These are phyloP conservation scores for Hippocampus mohnikei DNA, from an alignment of 2,113 vertebrate genomes.

Conservation along the genomic window DNA sequence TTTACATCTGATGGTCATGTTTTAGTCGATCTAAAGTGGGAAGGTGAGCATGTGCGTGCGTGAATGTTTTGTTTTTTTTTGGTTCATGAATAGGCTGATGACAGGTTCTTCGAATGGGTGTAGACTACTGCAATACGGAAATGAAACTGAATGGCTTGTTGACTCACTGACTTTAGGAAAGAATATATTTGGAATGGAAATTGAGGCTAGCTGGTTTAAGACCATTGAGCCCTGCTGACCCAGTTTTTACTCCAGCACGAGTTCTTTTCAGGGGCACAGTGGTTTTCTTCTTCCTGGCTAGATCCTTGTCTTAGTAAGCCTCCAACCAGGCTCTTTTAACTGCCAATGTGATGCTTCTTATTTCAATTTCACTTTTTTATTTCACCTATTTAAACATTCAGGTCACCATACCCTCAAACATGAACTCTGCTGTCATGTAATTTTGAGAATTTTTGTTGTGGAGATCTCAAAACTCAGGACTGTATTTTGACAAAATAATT, in stretches of 20 bases:
- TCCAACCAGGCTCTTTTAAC: conserved; percentile 21
- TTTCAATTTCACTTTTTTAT: not conserved
- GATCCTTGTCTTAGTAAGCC: conserved; percentile 44
- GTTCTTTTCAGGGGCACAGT: conserved; percentile 53
- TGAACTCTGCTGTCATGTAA: no score
- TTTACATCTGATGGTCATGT: no score
- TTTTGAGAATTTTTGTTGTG: no score
- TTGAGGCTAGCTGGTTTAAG: conserved; percentile 50
- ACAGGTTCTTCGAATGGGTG: conserved; percentile 35
- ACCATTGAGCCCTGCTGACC: conserved; percentile 63
- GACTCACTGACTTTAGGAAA: conserved; percentile 53
- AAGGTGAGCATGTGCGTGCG: not conserved
- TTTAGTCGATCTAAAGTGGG: no score
- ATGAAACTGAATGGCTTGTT: conserved; percentile 46
- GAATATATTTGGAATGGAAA: conserved; percentile 62
- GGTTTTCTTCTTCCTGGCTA: conserved; percentile 46
- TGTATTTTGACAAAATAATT: no score
- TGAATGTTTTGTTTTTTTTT: not conserved
- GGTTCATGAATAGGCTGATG: conserved; percentile 17
- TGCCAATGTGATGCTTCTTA: conserved; percentile 1
- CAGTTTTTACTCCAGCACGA: conserved; percentile 58
- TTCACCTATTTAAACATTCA: no score
- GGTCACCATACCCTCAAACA: no score
- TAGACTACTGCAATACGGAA: conserved; percentile 12
- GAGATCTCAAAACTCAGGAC: no score